Evolutionary conservation across 2,113 vertebrate species (phyloP).

Genomic region (Saccopteryx bilineata): DNA sequence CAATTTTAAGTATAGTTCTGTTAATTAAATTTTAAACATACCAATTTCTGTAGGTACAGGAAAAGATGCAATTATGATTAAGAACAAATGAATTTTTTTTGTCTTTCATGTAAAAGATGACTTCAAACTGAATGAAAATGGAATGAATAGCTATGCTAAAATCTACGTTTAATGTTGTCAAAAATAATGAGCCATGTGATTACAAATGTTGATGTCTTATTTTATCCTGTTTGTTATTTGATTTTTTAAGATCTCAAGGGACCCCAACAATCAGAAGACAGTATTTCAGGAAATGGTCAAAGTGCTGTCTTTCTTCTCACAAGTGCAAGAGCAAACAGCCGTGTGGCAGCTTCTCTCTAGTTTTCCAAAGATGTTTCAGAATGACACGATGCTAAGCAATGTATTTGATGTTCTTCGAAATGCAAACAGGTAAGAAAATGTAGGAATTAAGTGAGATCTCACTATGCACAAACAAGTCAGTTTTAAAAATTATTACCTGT

Average conservation of each 20-base stretch:
- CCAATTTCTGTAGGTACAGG: not conserved
- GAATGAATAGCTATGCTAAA: not conserved
- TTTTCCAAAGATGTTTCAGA: slow-evolving; percentile 85
- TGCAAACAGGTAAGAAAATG: slow-evolving; percentile 85
- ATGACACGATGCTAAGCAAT: slow-evolving; percentile 70
- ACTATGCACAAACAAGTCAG: not conserved
- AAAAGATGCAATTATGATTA: not conserved
- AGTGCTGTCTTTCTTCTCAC: slow-evolving; percentile 83
- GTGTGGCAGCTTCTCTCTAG: slow-evolving; percentile 88
- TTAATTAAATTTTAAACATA: not conserved
- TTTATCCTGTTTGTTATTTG: slow-evolving; percentile 53
- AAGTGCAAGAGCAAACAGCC: slow-evolving; percentile 87
- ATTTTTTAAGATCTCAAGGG: slow-evolving; percentile 84
- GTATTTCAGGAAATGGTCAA: slow-evolving; percentile 86
- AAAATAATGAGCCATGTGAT: not conserved
- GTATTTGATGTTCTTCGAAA: slow-evolving; percentile 83
- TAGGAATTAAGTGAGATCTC: not conserved
- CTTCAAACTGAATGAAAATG: not conserved
- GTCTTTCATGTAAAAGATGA: slow-evolving; percentile 26
- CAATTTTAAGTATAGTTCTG: not conserved
- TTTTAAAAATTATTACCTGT: not conserved
- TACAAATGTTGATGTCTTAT: slow-evolving; percentile 7
- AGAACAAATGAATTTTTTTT: slow-evolving; percentile 12
- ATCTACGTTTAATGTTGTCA: not conserved
- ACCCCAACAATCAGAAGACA: slow-evolving; percentile 84